Evolutionary conservation across 2,888 invertebrate species (phyloP), one percentile per base, ranked within the genome.

Genomic region (Cataglyphis altisquamis): DNA sequence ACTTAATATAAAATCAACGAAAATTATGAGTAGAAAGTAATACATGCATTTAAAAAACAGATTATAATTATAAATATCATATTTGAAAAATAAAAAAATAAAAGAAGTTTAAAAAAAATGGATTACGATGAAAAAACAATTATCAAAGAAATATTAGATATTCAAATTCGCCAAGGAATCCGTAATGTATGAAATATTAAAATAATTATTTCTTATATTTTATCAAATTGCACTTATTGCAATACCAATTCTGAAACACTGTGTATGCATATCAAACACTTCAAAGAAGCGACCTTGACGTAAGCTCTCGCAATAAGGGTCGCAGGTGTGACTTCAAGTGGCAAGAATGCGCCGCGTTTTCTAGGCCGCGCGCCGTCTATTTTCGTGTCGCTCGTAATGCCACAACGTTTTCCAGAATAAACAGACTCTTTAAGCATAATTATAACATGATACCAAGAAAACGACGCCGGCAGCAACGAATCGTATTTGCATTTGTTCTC

Each of bases 351-450:
- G n/a, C 52, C 18, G 6, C 10, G 48, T 64, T 78, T 87, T 52
- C 32, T 62, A 73, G 25, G 15, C 6, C n/a, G 18, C 3, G 15
- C 39, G 15, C 45, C 57, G 67, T 73, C 62, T 62, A 45, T 25
- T 62, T 60, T 86, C 70, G 63, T 78, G 78, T 48, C 78, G 21
- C 2, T 12, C n/a, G 41, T 64, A 64, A 67, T 73, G 66, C 75
- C 55, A 70, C 74, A 55, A 82, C 81, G 67, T 81, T 87, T 87
- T 80, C 25, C 67, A 75, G 82, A 88, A 82, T 72, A 88, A 88
- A 88, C 87, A 83, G 55, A 39, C 70, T 81, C 48, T 84, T 84
- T 80, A 75, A 81, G 62, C 64, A 57, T 32, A 75, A 72, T 75
- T 83, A 78, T 82, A 82, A 39, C 75, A 36, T 64, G 29, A 15